A percentile compares a stretch with the other conserved stretches of the same genome.
Conservation (phyloP, 2,888 invertebrate genomes). For the Patella depressa region DNA sequence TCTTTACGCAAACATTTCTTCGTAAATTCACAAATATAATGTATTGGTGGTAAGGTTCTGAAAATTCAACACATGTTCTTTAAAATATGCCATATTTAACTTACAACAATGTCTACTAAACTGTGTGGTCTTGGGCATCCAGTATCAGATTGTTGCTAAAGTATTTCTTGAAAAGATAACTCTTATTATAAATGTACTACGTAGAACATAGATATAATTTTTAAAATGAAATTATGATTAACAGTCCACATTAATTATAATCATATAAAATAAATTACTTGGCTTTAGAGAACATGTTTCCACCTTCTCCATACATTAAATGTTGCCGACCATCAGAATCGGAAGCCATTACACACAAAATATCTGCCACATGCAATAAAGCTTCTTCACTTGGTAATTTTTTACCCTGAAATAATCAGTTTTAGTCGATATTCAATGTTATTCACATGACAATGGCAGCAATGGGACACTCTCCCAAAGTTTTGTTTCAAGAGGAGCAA, state of each 20-base stretch:
- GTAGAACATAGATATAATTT: too few relatives aligned
- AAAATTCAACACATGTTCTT: background rate
- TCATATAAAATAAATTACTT: conserved; percentile 43
- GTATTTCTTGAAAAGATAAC: too few relatives aligned
- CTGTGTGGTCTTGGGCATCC: too few relatives aligned
- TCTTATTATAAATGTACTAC: too few relatives aligned
- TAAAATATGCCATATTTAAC: background rate
- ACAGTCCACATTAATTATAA: too few relatives aligned
- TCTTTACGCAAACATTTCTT: conserved; percentile 61
- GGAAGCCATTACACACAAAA: conserved; percentile 67
- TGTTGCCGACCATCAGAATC: conserved; percentile 63
- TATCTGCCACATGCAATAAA: conserved; percentile 67
- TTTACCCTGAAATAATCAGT: conserved; percentile 39
- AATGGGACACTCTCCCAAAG: too few relatives aligned
- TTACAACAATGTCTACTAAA: background rate
- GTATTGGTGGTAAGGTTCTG: conserved; percentile 66
- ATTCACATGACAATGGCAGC: too few relatives aligned
- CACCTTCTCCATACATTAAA: conserved; percentile 66
- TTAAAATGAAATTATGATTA: too few relatives aligned
- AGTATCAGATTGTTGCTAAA: too few relatives aligned
- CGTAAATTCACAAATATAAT: conserved; percentile 67
- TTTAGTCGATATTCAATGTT: too few relatives aligned
- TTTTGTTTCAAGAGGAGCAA: too few relatives aligned
- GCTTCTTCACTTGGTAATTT: conserved; percentile 56
- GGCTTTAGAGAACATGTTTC: conserved; percentile 57